phyloP scores from a whole-genome alignment of 2,797 vertebrate species.

The Chaetodon trifasciatus region DNA sequence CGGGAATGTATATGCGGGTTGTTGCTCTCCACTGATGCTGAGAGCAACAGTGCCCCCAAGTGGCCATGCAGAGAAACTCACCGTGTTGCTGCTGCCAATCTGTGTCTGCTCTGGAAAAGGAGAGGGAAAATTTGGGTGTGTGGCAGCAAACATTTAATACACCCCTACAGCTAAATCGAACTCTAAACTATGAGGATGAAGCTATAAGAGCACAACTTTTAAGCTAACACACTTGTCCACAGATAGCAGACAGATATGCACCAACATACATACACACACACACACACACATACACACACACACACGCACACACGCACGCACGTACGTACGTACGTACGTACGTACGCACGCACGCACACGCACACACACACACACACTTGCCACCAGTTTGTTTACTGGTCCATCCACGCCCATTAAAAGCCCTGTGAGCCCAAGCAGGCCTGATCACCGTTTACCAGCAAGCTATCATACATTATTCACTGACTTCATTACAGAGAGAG shows the following conservation, averaged over 20 bases:
- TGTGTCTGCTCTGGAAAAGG: slow-evolving; percentile 61
- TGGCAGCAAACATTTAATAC: slow-evolving; percentile 12
- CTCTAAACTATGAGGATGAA: slow-evolving; percentile 2
- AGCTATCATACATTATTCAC: slow-evolving; percentile 82
- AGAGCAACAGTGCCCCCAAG: slow-evolving; percentile 80
- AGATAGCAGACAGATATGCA: not conserved
- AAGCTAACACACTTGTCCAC: not conserved
- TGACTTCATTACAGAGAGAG: slow-evolving; percentile 58
- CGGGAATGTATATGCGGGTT: slow-evolving; percentile 15
- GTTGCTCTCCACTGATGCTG: slow-evolving; percentile 35
- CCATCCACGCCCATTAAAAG: slow-evolving; percentile 73
- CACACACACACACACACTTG: slow-evolving; percentile 6
- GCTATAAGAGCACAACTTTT: not conserved
- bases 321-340: too few relatives aligned
- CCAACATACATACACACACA: not conserved
- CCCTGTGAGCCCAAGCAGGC: slow-evolving; percentile 65
- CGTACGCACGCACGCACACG: not conserved
- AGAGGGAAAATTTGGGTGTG: not conserved
- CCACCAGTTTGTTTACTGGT: slow-evolving; percentile 76
- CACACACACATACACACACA: slow-evolving; percentile 1
- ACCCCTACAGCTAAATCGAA: not conserved
- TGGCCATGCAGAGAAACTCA: slow-evolving; percentile 73
- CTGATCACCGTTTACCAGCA: slow-evolving; percentile 73
- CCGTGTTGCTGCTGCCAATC: slow-evolving; percentile 47
- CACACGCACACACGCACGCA: too few relatives aligned